Evolutionary conservation across 2,888 invertebrate species (phyloP).

Genomic region (Digitonthophagus gazella): DNA sequence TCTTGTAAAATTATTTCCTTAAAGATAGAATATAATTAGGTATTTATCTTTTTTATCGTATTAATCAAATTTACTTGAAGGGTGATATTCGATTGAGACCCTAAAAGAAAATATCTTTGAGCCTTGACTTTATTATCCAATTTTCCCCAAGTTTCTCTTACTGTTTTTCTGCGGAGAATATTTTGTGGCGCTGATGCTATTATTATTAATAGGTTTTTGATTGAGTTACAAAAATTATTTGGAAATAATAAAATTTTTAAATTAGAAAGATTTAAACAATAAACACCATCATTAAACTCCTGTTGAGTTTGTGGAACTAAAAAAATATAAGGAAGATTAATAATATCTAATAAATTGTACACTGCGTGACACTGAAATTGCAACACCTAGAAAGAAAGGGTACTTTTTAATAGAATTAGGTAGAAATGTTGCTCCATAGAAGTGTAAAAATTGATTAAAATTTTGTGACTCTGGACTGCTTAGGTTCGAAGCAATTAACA

Average conservation of each 20-base stretch:
- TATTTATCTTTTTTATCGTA: conserved; percentile 25
- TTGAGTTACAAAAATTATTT: conserved; percentile 54
- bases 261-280: neutral
- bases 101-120: conserved; percentile 60
- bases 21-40: too few species aligned
- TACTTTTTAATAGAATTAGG: too few species aligned
- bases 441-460: too few species aligned
- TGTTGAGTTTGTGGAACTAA: neutral
- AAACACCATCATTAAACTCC: neutral
- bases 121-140: conserved; percentile 46
- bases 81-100: conserved; percentile 57
- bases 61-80: conserved; percentile 52
- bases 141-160: conserved; percentile 70
- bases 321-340: neutral
- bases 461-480: too few species aligned
- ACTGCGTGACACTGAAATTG: too few species aligned
- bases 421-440: too few species aligned
- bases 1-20: conserved; percentile 67
- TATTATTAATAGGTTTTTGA: conserved; percentile 67
- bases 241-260: conserved; percentile 65
- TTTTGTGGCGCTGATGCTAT: conserved; percentile 72
- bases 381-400: too few species aligned
- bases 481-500: too few species aligned
- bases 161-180: conserved; percentile 63
- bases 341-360: too few species aligned